A percentile compares a stretch with the other conserved stretches of the same genome.
These are phyloP conservation scores for Desmodus rotundus DNA, from an alignment of 2,113 vertebrate species.

Conservation along the genomic window DNA sequence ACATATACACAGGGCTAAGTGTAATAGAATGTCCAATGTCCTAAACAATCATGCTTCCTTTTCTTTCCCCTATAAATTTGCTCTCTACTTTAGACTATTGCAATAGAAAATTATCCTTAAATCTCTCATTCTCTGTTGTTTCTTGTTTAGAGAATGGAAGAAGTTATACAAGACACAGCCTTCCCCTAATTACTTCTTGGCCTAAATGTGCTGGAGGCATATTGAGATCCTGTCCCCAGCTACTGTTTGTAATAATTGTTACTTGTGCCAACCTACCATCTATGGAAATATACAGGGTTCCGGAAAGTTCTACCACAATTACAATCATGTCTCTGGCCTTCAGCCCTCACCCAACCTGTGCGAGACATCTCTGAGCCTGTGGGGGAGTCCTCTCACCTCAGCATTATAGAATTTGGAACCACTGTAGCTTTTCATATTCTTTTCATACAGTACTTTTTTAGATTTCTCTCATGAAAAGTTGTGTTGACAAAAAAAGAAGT, in stretches of 20 bases:
- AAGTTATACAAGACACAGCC: not conserved
- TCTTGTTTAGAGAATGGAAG: slow-evolving; percentile 9
- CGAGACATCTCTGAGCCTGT: not conserved
- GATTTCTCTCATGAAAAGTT: slow-evolving; percentile 21
- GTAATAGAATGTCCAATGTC: not conserved
- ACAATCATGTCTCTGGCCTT: not conserved
- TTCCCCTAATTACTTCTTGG: not conserved
- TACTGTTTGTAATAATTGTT: not conserved
- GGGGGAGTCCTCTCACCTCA: not conserved
- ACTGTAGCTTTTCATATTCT: not conserved
- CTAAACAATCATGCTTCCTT: not conserved
- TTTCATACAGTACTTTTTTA: not conserved
- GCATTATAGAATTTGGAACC: not conserved
- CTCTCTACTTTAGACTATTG: not conserved
- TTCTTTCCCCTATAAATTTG: not conserved
- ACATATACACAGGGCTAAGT: not conserved
- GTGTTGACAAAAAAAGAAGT: not conserved
- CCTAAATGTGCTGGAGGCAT: not conserved
- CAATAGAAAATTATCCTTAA: not conserved
- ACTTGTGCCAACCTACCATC: not conserved
- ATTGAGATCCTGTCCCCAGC: not conserved
- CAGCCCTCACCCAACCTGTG: not conserved
- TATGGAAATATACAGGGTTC: not conserved
- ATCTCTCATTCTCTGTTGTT: not conserved
- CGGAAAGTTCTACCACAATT: not conserved